Percentiles rank a stretch among this genome's conserved stretches.
phyloP scores from a whole-genome alignment of 2,797 vertebrate genomes.

The Microctenopoma steveboyesi region DNA sequence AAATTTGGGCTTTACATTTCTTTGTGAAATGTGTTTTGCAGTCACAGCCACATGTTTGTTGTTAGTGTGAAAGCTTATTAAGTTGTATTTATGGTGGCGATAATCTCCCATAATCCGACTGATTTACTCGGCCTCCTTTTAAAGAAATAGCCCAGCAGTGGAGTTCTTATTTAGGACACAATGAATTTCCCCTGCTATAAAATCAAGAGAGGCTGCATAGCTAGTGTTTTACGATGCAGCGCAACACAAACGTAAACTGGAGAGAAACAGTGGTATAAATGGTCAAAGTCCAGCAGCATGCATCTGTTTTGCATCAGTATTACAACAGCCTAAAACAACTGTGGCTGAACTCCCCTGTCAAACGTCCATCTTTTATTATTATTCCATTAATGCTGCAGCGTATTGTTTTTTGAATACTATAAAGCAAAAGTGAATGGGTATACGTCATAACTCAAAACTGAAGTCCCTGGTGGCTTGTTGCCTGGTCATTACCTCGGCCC shows the following conservation, averaged over 20 bases:
- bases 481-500: slow-evolving; percentile 23
- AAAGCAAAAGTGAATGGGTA: slow-evolving; percentile 9
- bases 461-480: slow-evolving; percentile 20
- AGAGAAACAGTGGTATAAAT: slow-evolving; percentile 6
- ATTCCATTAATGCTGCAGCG: slow-evolving; percentile 10
- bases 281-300: slow-evolving; percentile 24
- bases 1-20: not conserved
- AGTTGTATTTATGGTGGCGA: slow-evolving; percentile 59
- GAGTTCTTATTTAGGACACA: slow-evolving; percentile 19
- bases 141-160: slow-evolving; percentile 11
- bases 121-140: slow-evolving; percentile 36
- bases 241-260: slow-evolving; percentile 23
- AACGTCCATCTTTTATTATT: slow-evolving; percentile 33
- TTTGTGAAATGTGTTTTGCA: slow-evolving; percentile 16
- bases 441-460: slow-evolving; percentile 20
- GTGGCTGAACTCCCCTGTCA: slow-evolving; percentile 14
- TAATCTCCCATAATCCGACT: slow-evolving; percentile 40
- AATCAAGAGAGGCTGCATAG: slow-evolving; percentile 26
- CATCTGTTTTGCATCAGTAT: slow-evolving; percentile 37
- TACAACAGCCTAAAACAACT: slow-evolving; percentile 28
- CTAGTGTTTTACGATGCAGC: slow-evolving; percentile 37
- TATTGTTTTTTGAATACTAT: not conserved
- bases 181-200: slow-evolving; percentile 38
- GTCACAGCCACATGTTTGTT: slow-evolving; percentile 53
- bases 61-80: slow-evolving; percentile 59